phyloP scores from a whole-genome alignment of 2,113 vertebrate species.

The Pelmatolapia mariae region DNA sequence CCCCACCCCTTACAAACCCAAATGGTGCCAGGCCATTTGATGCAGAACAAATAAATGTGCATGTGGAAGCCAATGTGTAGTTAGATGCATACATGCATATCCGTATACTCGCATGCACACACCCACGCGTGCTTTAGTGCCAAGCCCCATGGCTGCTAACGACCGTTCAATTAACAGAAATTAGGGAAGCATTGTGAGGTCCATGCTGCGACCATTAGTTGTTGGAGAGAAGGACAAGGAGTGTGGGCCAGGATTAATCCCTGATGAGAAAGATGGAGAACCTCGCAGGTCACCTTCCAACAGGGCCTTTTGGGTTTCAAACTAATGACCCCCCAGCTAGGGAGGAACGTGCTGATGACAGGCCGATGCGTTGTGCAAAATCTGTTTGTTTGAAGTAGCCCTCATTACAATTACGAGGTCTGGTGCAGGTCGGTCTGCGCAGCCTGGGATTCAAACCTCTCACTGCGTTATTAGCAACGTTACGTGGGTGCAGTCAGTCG shows the following conservation, averaged over 20 bases:
- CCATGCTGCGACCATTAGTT: constrained; percentile 71
- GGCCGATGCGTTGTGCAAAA: not conserved
- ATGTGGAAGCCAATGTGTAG: not conserved
- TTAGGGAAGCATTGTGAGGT: constrained; percentile 69
- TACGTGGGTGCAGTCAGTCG: not conserved
- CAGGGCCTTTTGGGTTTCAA: not conserved
- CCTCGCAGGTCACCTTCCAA: constrained; percentile 32
- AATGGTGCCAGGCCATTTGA: constrained; percentile 56
- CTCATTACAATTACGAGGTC: not conserved
- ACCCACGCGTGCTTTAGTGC: constrained; percentile 18
- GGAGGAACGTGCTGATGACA: not conserved
- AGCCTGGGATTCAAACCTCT: not conserved
- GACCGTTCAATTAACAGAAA: constrained; percentile 73
- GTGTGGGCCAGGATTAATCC: constrained; percentile 57
- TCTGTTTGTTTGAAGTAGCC: not conserved
- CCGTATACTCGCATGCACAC: not conserved
- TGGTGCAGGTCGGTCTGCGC: not conserved
- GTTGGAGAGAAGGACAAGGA: constrained; percentile 49
- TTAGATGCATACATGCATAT: not conserved
- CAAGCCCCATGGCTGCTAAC: constrained; percentile 64
- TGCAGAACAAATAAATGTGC: constrained; percentile 38
- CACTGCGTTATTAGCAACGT: not conserved
- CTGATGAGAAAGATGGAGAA: constrained; percentile 40
- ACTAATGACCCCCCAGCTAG: constrained; percentile 14
- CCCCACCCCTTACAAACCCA: not conserved